A percentile compares a stretch with the other conserved stretches of the same genome.
These are phyloP conservation scores for Dorcus parallelipipedus DNA, from an alignment of 2,888 invertebrate genomes.

Conservation along the genomic window DNA sequence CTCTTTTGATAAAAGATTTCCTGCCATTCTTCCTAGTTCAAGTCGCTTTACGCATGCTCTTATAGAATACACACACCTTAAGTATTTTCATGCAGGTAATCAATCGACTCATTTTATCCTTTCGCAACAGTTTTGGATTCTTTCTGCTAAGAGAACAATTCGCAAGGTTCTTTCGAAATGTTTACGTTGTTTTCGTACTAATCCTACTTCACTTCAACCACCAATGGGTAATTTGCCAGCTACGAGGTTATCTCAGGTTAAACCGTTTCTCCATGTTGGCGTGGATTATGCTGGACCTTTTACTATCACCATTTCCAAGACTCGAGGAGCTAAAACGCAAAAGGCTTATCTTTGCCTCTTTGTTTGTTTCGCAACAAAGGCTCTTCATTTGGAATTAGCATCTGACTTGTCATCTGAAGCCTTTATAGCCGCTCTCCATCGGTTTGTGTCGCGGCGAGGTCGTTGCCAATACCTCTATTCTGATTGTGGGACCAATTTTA, in stretches of 20 bases:
- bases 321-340: slow-evolving; percentile 18
- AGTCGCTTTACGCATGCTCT: slow-evolving; percentile 15
- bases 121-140: slow-evolving; percentile 26
- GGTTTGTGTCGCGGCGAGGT: no score
- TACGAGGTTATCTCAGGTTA: slow-evolving; percentile 10
- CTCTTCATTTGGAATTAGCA: slow-evolving; percentile 26
- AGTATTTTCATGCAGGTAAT: slow-evolving; percentile 23
- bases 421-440: no score
- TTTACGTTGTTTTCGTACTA: slow-evolving; percentile 8
- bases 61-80: slow-evolving; percentile 23
- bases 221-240: slow-evolving; percentile 21
- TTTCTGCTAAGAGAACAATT: slow-evolving; percentile 11
- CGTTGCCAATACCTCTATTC: no score
- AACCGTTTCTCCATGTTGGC: slow-evolving; percentile 21
- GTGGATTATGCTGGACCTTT: slow-evolving; percentile 23
- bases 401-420: slow-evolving; percentile 19
- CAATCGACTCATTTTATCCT: slow-evolving; percentile 19
- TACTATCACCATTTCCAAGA: slow-evolving; percentile 14
- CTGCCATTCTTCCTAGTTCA: slow-evolving; percentile 9
- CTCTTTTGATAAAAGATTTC: slow-evolving; percentile 10
- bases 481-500: slow-evolving; percentile 8
- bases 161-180: not conserved
- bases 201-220: slow-evolving; percentile 6
- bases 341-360: slow-evolving; percentile 22
- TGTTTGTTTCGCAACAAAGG: slow-evolving; percentile 18